Conservation (phyloP, 2,888 invertebrate species). For the Amphipoea lucens region DNA sequence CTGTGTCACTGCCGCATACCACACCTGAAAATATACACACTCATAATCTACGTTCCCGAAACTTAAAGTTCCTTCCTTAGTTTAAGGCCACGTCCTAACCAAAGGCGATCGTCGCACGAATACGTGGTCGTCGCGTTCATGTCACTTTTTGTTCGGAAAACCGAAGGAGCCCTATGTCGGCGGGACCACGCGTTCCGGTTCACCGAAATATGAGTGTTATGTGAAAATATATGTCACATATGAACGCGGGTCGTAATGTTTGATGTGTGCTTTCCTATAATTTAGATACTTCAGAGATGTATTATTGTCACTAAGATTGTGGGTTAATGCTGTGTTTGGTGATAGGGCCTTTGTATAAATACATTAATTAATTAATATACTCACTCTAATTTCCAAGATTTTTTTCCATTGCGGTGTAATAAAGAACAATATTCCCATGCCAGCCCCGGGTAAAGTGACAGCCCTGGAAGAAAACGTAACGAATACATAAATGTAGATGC, state of each 20-base stretch:
- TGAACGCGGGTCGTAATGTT: not conserved
- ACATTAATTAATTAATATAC: conserved; percentile 42
- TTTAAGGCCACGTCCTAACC: not conserved
- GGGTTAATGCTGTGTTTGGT: not conserved
- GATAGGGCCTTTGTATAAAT: not conserved
- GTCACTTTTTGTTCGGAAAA: not conserved
- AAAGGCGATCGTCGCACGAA: not conserved
- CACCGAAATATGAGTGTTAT: too few species aligned
- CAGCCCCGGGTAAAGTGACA: conserved; percentile 92
- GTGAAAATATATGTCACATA: too few species aligned
- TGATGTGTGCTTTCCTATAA: not conserved
- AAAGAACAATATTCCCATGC: conserved; percentile 94
- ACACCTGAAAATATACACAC: conserved; percentile 88
- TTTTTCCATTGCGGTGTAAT: conserved; percentile 94
- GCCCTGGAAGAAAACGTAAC: conserved; percentile 82
- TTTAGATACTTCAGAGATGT: not conserved
- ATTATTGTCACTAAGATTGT: not conserved
- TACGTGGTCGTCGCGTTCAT: not conserved
- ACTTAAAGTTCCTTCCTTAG: not conserved
- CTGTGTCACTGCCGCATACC: conserved; percentile 95
- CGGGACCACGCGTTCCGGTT: not conserved
- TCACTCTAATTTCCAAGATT: conserved; percentile 92
- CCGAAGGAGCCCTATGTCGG: not conserved
- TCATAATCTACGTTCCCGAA: not conserved
- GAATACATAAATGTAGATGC: not conserved